These are phyloP conservation scores for Harlomillsia oculata DNA, from an alignment of 1,140 invertebrate genomes.

Conservation along the genomic window DNA sequence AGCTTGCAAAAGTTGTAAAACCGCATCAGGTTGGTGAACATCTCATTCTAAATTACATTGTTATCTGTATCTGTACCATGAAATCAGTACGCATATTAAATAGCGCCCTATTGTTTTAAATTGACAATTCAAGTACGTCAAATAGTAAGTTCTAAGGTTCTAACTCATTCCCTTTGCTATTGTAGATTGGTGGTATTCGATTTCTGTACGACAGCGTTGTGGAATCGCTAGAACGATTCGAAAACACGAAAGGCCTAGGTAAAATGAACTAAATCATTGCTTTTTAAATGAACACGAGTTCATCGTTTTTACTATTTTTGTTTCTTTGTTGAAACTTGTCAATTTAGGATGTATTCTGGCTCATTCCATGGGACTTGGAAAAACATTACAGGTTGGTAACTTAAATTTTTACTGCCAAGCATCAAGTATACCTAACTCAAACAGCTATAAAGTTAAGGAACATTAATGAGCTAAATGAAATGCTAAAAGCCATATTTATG, in stretches of 20 bases:
- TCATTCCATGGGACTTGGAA: conserved; percentile 99
- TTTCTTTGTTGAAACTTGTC: background rate
- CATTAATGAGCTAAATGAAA: too few relatives aligned
- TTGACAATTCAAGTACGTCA: background rate
- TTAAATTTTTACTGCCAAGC: background rate
- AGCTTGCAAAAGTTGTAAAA: conserved; percentile 86
- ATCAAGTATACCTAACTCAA: background rate
- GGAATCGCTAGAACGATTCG: conserved; percentile 77
- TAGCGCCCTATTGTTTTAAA: background rate
- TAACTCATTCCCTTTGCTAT: conserved; percentile 33
- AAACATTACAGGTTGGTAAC: conserved; percentile 93
- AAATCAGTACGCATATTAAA: background rate
- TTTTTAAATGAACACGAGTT: background rate
- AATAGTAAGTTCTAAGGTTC: background rate
- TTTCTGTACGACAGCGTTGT: conserved; percentile 96
- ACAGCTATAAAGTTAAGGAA: too few relatives aligned
- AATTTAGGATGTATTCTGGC: too few relatives aligned
- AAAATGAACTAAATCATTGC: conserved; percentile 55
- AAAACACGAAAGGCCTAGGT: conserved; percentile 85
- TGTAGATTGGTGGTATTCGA: conserved; percentile 83
- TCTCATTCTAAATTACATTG: conserved; percentile 7
- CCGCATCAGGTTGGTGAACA: conserved; percentile 76
- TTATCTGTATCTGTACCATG: too few relatives aligned
- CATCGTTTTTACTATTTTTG: background rate
- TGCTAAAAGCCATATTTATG: background rate